A percentile compares a stretch with the other conserved stretches of the same genome.
Conservation (phyloP, 2,888 invertebrate species). For the Anoncus sp. region DNA sequence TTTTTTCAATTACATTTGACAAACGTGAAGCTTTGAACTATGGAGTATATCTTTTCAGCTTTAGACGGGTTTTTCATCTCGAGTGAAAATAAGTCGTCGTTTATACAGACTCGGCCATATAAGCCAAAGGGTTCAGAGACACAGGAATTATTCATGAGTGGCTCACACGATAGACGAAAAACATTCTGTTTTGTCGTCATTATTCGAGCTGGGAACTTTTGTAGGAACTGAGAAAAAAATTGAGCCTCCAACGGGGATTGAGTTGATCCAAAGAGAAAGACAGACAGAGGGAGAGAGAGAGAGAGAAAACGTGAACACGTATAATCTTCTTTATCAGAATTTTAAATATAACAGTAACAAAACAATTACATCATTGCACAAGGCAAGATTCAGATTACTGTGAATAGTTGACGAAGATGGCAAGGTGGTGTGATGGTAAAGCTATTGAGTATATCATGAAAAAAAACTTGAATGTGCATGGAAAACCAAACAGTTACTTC, state of each 20-base stretch:
- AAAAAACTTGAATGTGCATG: no score
- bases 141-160: conserved; percentile 47
- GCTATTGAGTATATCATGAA: no score
- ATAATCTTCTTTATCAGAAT: neutral
- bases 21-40: conserved; percentile 28
- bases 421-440: no score
- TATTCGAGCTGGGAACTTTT: neutral
- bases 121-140: neutral
- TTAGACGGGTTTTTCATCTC: conserved; percentile 15
- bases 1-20: conserved; percentile 33
- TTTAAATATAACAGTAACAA: no score
- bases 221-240: neutral
- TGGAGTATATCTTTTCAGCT: conserved; percentile 25
- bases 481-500: neutral
- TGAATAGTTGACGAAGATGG: no score
- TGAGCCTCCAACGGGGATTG: neutral
- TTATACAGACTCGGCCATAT: conserved; percentile 7
- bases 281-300: no score
- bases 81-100: conserved; percentile 23
- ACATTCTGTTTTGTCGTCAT: conserved; percentile 5
- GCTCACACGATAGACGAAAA: neutral
- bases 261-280: no score
- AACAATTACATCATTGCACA: no score
- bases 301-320: no score
- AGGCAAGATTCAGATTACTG: no score